phyloP scores from a whole-genome alignment of 2,797 vertebrate species.

The Monodelphis domestica region DNA sequence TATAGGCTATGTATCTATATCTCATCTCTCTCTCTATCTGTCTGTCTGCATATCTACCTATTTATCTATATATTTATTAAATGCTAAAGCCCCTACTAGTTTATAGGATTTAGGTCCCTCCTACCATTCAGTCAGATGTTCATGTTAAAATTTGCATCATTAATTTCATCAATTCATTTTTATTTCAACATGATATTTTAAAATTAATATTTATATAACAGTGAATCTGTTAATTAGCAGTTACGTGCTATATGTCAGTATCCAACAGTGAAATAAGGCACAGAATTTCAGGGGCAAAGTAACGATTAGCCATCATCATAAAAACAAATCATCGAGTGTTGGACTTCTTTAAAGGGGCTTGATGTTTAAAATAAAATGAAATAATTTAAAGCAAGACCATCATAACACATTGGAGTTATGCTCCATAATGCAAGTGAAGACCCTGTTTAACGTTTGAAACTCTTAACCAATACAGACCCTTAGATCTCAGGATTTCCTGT shows the following conservation, averaged over 20 bases:
- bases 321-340: constrained; percentile 29
- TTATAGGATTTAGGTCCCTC: constrained; percentile 46
- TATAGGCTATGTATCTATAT: no score
- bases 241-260: constrained; percentile 54
- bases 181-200: constrained; percentile 22
- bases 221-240: constrained; percentile 53
- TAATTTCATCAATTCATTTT: constrained; percentile 34
- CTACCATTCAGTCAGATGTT: constrained; percentile 21
- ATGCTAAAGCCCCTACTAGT: neutral
- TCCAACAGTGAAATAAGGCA: constrained; percentile 39
- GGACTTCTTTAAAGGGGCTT: constrained; percentile 39
- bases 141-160: constrained; percentile 56
- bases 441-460: constrained; percentile 40
- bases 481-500: constrained; percentile 19
- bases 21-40: no score
- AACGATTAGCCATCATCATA: constrained; percentile 58
- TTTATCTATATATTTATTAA: no score
- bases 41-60: no score
- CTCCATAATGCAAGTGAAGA: constrained; percentile 52
- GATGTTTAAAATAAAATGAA: constrained; percentile 52
- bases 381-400: constrained; percentile 23
- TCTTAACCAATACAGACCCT: neutral
- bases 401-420: neutral
- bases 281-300: constrained; percentile 44
- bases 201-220: constrained; percentile 54